These are phyloP conservation scores for Hiodon tergisus DNA, from an alignment of 2,113 vertebrate genomes.

Conservation along the genomic window DNA sequence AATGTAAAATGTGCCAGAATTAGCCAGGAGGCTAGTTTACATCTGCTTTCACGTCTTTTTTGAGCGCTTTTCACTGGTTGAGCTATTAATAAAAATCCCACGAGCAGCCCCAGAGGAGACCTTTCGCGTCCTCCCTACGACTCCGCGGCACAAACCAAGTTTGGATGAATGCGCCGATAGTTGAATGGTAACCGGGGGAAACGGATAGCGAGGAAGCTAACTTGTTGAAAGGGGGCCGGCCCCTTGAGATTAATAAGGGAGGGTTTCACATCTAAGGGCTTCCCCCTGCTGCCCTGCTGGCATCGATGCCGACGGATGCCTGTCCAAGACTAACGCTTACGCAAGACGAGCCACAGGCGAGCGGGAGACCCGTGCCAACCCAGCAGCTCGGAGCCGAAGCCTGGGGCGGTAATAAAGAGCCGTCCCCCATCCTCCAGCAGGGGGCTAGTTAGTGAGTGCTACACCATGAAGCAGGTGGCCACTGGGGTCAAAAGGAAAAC, in stretches of 20 bases:
- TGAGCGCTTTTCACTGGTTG: not conserved
- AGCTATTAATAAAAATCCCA: slow-evolving; percentile 6
- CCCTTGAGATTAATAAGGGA: slow-evolving; percentile 35
- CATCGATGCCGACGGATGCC: slow-evolving; percentile 29
- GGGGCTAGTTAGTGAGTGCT: not conserved
- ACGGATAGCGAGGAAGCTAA: slow-evolving; percentile 43
- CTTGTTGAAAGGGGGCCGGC: slow-evolving; percentile 31
- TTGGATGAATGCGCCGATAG: slow-evolving; percentile 23
- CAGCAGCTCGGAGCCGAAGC: too few species aligned
- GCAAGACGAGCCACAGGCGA: not conserved
- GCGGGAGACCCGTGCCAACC: too few species aligned
- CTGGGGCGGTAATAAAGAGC: too few species aligned
- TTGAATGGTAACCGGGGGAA: slow-evolving; percentile 34
- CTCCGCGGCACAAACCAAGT: not conserved
- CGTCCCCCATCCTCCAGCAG: too few species aligned
- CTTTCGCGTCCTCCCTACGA: slow-evolving; percentile 3
- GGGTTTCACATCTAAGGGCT: slow-evolving; percentile 43
- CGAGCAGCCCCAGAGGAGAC: slow-evolving; percentile 2
- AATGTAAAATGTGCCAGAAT: not conserved
- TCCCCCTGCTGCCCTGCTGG: slow-evolving; percentile 31
- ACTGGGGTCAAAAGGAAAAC: too few species aligned
- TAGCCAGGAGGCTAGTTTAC: not conserved
- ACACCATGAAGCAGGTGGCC: too few species aligned
- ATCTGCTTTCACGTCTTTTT: not conserved
- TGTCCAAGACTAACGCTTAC: slow-evolving; percentile 64